phyloP scores from a whole-genome alignment of 2,888 invertebrate genomes.

The Acronicta alni region DNA sequence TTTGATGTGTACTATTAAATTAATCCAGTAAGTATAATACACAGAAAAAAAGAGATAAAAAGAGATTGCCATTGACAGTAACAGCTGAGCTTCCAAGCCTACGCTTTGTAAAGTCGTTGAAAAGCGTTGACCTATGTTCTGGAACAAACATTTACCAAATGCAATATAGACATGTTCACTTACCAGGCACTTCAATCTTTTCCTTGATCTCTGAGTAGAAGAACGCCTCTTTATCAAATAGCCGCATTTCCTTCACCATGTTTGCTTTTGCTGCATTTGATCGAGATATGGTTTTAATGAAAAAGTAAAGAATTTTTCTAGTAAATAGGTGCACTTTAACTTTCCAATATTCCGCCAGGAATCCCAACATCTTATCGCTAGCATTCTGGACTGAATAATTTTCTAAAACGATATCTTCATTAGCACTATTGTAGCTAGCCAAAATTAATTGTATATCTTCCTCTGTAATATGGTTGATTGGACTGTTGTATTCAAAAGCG shows the following conservation, averaged over 20 bases:
- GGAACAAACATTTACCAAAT: too few species aligned
- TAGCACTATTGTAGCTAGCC: conserved; percentile 56
- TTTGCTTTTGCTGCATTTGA: conserved; percentile 78
- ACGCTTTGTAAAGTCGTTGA: too few species aligned
- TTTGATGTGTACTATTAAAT: too few species aligned
- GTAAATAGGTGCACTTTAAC: conserved; percentile 66
- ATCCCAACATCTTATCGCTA: conserved; percentile 83
- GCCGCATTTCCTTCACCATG: conserved; percentile 75
- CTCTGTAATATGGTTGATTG: conserved; percentile 60
- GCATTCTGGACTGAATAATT: conserved; percentile 69
- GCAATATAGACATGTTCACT: conserved; percentile 28
- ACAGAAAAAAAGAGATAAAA: too few species aligned
- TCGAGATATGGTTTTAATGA: conserved; percentile 77
- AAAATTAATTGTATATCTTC: conserved; percentile 71
- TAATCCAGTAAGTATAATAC: too few species aligned
- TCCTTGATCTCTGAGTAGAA: conserved; percentile 76
- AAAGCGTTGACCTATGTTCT: too few species aligned
- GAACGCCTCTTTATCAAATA: conserved; percentile 75
- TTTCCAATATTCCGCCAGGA: conserved; percentile 82
- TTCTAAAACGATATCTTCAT: conserved; percentile 57
- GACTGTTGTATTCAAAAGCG: conserved; percentile 2
- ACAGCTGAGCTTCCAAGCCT: too few species aligned
- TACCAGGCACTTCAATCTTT: conserved; percentile 72
- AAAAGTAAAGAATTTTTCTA: conserved; percentile 67
- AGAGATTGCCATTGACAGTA: too few species aligned